Evolutionary conservation across 2,113 vertebrate species (phyloP).

Genomic region (Delphinus delphis): DNA sequence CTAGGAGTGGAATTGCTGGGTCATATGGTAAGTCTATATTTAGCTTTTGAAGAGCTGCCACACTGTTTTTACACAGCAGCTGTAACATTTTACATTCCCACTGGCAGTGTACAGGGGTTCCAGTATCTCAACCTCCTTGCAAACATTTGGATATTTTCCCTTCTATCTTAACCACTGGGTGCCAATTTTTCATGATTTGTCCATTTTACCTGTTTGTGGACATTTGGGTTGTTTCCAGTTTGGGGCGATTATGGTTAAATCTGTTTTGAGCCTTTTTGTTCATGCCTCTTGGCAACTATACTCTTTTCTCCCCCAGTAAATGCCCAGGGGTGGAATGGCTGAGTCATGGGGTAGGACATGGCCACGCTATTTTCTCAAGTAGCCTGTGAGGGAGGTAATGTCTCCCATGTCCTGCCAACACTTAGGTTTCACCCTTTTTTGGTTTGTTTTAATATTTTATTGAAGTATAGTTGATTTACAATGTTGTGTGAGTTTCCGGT

Average conservation of each 20-base stretch:
- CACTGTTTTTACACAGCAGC: neutral
- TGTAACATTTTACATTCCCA: neutral
- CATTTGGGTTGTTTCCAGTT: neutral
- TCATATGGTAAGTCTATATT: neutral
- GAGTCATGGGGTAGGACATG: neutral
- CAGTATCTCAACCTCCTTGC: neutral
- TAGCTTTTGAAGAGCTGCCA: neutral
- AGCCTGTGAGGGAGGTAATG: neutral
- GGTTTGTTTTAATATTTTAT: neutral
- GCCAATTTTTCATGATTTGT: neutral
- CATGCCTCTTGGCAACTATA: neutral
- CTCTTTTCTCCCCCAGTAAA: neutral
- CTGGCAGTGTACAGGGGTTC: neutral
- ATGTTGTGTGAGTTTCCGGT: neutral
- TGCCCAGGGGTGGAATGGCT: neutral
- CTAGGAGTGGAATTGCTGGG: neutral
- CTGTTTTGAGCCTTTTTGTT: neutral
- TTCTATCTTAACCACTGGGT: neutral
- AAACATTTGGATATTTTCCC: neutral
- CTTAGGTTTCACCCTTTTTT: neutral
- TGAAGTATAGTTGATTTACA: neutral
- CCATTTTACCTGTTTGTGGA: neutral
- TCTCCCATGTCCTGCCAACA: neutral
- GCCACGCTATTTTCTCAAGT: neutral
- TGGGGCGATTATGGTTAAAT: neutral